Evolutionary conservation across 2,888 invertebrate genomes (phyloP), one percentile per base, ranked within the genome.

Genomic region (Tyria jacobaeae): DNA sequence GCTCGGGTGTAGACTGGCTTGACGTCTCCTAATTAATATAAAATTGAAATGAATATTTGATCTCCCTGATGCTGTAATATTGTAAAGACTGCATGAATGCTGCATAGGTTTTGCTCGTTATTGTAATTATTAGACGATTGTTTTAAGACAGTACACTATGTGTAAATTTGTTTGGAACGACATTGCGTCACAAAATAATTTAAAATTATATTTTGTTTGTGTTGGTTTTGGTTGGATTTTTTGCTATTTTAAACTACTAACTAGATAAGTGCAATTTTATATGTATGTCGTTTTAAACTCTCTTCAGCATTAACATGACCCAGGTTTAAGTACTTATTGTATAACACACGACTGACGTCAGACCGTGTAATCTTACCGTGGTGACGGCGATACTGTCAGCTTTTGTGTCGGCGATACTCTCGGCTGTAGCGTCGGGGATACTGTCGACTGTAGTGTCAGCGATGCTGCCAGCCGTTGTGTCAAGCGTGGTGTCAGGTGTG

Each of bases 371-470:
- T 67, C 71, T 79, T 84, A 89, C 89, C 76, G 87, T 84, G 55
- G 82, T 77, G 70, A 90, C 86, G 56, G 62, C 64, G 49, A 81
- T 15, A 39, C 48, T 74, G 65, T 89, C 86, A 35, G 35, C 89
- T 75, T 87, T 84, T 55, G 82, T 77, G 69, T 90, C 86, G 55
- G 60, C 64, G 51, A 81, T 12, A 47, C 47, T 74, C 64, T 89
- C 86, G 1, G 41, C 17, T 3, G 74, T 74, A 1, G 83, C 69
- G 31, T 75, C 71, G 10, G 61, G 24, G 3, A 64, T 64, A 10
- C 24, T 60, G 68, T 90, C 86, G 54, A 88, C 89, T 74, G 87
- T 84, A 53, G 83, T 77, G 70, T 90, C 86, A 52, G 59, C 59
- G 48, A 81, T 35, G 2, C 83, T 70, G 24, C 75, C 71, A 9